Percentiles rank a stretch among this genome's conserved stretches.
These are phyloP conservation scores for Carapus acus DNA, from an alignment of 2,797 vertebrate species.

Conservation along the genomic window DNA sequence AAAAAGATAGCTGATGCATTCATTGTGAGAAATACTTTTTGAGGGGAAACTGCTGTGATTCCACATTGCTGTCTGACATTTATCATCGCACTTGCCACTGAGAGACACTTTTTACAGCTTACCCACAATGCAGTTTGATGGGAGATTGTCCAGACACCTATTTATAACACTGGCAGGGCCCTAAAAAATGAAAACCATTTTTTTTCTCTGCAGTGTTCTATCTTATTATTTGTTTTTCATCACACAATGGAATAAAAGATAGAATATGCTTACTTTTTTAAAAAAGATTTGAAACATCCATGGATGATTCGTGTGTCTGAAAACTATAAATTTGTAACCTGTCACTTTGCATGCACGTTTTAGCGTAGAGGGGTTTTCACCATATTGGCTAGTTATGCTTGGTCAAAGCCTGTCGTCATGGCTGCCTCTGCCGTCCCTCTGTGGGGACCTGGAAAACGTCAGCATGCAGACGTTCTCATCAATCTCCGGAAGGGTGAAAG, in stretches of 20 bases:
- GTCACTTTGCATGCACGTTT: conserved; percentile 21
- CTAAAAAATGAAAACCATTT: conserved; percentile 6
- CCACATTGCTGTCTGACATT: background rate
- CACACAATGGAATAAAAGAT: too few relatives aligned
- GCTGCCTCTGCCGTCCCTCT: conserved; percentile 39
- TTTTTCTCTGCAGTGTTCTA: too few relatives aligned
- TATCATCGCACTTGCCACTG: too few relatives aligned
- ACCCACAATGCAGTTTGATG: too few relatives aligned
- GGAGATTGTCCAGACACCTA: too few relatives aligned
- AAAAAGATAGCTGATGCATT: background rate
- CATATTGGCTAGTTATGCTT: conserved; percentile 53
- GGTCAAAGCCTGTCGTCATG: conserved; percentile 36
- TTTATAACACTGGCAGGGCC: background rate
- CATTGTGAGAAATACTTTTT: background rate
- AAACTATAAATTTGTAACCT: background rate
- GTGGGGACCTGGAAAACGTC: conserved; percentile 42
- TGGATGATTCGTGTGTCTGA: too few relatives aligned
- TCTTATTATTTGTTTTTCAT: too few relatives aligned
- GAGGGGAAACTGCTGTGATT: background rate
- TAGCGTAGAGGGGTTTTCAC: conserved; percentile 36
- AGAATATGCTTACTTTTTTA: too few relatives aligned
- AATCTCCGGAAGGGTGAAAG: too few relatives aligned
- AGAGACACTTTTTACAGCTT: too few relatives aligned
- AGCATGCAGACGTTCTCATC: conserved; percentile 41
- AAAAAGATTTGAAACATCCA: too few relatives aligned